Percentiles rank a stretch among this genome's conserved stretches.
Conservation (phyloP, 2,888 invertebrate genomes). For the Ellobium chinense region DNA sequence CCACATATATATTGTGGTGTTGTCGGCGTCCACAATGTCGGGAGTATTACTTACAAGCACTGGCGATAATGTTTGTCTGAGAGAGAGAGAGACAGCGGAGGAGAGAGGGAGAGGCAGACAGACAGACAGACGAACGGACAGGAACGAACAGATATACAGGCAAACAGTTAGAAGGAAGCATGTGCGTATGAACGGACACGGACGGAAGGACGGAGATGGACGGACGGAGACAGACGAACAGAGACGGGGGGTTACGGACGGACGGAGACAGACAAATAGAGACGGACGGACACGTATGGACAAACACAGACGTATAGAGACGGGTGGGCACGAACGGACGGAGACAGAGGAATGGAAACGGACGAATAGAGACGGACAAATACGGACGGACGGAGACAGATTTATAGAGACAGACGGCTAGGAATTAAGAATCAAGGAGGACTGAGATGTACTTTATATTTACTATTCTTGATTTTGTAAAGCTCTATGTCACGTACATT, state of each 20-base stretch:
- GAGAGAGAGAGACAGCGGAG: neutral
- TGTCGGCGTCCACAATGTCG: too few relatives aligned
- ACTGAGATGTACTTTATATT: too few relatives aligned
- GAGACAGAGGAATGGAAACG: neutral
- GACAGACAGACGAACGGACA: neutral
- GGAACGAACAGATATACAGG: neutral
- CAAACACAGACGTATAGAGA: neutral
- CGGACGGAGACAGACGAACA: neutral
- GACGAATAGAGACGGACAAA: neutral
- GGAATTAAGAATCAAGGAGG: neutral
- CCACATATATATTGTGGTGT: too few relatives aligned
- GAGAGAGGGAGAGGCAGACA: neutral
- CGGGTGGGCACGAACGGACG: neutral
- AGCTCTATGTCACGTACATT: too few relatives aligned
- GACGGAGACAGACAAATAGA: neutral
- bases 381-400: neutral
- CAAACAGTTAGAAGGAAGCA: too few relatives aligned
- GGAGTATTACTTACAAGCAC: too few relatives aligned
- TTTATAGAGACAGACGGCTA: neutral
- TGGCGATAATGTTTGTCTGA: too few relatives aligned
- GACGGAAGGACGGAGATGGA: neutral
- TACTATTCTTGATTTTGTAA: too few relatives aligned
- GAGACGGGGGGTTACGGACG: neutral
- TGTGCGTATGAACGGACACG: too few relatives aligned
- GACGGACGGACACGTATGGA: neutral